A percentile compares a stretch with the other conserved stretches of the same genome.
Evolutionary conservation across 2,797 vertebrate genomes (phyloP).

Genomic region (Aeoliscus strigatus): DNA sequence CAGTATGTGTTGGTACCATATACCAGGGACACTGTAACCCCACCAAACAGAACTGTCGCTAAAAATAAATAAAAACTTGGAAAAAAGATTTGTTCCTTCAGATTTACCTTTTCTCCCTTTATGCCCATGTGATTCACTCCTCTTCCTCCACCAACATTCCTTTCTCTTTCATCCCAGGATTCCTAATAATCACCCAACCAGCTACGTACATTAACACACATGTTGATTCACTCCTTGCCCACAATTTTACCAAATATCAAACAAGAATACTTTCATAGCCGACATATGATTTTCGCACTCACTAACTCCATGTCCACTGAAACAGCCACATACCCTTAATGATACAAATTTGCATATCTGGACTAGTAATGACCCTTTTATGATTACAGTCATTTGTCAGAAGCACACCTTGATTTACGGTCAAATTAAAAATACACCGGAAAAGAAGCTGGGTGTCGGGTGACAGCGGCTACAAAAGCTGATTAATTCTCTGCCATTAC

Average conservation of each 20-base stretch:
- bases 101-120: slow-evolving; percentile 1
- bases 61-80: no score
- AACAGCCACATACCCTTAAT: slow-evolving; percentile 21
- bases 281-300: slow-evolving; percentile 5
- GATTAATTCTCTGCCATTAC: slow-evolving; percentile 81
- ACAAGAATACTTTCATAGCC: no score
- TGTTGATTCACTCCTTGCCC: no score
- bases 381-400: slow-evolving; percentile 96
- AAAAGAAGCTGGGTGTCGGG: slow-evolving; percentile 74
- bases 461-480: slow-evolving; percentile 62
- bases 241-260: no score
- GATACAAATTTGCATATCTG: slow-evolving; percentile 22
- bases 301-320: slow-evolving; percentile 17
- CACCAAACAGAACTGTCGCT: no score
- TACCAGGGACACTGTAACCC: no score
- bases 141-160: background rate
- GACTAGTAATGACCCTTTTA: slow-evolving; percentile 68
- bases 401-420: slow-evolving; percentile 86
- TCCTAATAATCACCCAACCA: slow-evolving; percentile 12
- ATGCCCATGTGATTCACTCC: background rate
- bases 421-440: slow-evolving; percentile 84
- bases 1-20: no score
- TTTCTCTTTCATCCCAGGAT: background rate
- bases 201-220: no score
- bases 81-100: background rate